A percentile compares a stretch with the other conserved stretches of the same genome.
Conservation (phyloP, 2,797 vertebrate species). For the Hozukius guyotensis region DNA sequence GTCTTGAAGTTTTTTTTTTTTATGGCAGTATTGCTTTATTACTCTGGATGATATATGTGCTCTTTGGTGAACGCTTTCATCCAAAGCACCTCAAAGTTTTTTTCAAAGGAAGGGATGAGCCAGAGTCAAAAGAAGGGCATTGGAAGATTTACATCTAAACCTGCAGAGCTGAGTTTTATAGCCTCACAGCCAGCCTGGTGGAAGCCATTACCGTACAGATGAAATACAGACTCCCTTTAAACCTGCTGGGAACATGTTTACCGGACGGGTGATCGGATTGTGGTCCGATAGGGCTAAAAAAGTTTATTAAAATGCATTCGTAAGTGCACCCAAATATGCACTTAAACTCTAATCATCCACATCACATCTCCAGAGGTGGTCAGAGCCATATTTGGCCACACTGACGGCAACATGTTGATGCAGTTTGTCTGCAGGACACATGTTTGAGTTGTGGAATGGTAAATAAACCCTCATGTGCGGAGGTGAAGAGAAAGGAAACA, state of each 20-base stretch:
- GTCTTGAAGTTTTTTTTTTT: conserved; percentile 17
- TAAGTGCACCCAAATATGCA: neutral
- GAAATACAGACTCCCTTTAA: conserved; percentile 7
- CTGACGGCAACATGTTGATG: neutral
- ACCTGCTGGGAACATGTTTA: conserved; percentile 11
- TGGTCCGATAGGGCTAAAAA: conserved; percentile 4
- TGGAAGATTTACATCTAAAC: conserved; percentile 35
- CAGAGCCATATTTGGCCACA: neutral
- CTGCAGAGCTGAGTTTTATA: conserved; percentile 13
- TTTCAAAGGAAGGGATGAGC: conserved; percentile 7
- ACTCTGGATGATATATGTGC: conserved; percentile 35
- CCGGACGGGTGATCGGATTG: neutral
- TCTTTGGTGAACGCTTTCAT: conserved; percentile 28
- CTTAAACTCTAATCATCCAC: neutral
- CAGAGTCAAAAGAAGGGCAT: conserved; percentile 31
- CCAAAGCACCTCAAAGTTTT: conserved; percentile 24
- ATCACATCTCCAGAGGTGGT: neutral
- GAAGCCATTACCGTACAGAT: conserved; percentile 22
- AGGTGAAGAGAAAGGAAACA: neutral
- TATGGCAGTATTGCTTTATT: conserved; percentile 38
- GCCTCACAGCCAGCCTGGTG: conserved; percentile 4
- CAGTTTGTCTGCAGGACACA: neutral
- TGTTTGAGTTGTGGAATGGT: neutral
- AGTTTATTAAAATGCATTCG: conserved; percentile 1
- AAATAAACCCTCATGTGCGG: neutral